These are phyloP conservation scores for Furcifer pardalis DNA, from an alignment of 2,797 vertebrate genomes.

Conservation along the genomic window DNA sequence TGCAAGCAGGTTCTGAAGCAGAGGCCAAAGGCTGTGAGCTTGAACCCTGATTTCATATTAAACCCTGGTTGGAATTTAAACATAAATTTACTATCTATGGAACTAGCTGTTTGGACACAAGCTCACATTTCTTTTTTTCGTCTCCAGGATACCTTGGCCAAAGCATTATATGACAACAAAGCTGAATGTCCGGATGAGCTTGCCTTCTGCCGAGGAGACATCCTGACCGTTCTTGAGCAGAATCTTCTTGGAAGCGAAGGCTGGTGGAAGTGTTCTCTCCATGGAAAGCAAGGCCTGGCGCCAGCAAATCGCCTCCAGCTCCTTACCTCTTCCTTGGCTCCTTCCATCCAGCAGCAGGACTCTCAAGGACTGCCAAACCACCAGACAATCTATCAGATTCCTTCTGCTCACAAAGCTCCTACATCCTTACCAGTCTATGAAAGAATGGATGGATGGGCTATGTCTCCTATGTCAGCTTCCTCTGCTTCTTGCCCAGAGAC, in stretches of 20 bases:
- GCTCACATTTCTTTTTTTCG: background rate
- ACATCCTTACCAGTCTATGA: slow-evolving; percentile 74
- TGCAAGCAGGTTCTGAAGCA: background rate
- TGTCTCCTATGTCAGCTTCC: slow-evolving; percentile 48
- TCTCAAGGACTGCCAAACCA: fast-evolving
- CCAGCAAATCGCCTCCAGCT: slow-evolving; percentile 91
- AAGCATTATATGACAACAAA: slow-evolving; percentile 92
- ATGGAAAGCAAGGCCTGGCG: slow-evolving; percentile 88
- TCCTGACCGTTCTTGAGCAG: slow-evolving; percentile 86
- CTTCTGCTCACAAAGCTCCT: slow-evolving; percentile 57
- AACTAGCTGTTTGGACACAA: background rate
- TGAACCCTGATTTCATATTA: background rate
- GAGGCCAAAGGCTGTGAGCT: background rate
- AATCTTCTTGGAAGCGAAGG: slow-evolving; percentile 81
- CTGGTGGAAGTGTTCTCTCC: slow-evolving; percentile 93
- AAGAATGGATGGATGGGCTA: slow-evolving; percentile 83
- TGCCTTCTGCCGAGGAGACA: slow-evolving; percentile 89
- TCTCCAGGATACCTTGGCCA: slow-evolving; percentile 85
- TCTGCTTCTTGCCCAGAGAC: background rate
- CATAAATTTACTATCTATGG: background rate
- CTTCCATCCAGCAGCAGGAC: fast-evolving
- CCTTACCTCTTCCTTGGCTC: slow-evolving; percentile 58
- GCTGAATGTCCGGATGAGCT: slow-evolving; percentile 91
- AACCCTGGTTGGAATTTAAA: background rate
- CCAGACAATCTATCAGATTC: slow-evolving; percentile 82